A percentile compares a stretch with the other conserved stretches of the same genome.
Conservation (phyloP, 1,140 invertebrate species). For the Drosophila murphyi region DNA sequence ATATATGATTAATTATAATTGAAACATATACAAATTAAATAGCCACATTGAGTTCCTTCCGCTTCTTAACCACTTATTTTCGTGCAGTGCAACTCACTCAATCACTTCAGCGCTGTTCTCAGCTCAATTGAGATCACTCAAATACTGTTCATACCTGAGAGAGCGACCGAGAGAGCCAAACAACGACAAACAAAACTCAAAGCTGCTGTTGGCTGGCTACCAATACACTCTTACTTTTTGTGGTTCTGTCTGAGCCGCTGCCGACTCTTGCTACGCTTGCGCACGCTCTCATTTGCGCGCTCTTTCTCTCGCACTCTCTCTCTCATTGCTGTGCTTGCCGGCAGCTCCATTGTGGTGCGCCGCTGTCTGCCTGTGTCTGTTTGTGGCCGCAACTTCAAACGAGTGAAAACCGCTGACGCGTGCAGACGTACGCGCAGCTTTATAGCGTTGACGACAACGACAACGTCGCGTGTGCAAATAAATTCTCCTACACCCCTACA, state of each 20-base stretch:
- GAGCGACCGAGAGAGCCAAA: background rate
- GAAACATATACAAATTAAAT: background rate
- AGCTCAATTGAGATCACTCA: constrained; percentile 24
- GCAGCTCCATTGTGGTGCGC: constrained; percentile 25
- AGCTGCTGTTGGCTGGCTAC: background rate
- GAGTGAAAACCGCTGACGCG: constrained; percentile 69
- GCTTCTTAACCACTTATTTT: background rate
- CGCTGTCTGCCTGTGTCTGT: constrained; percentile 18
- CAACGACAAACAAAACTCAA: constrained; percentile 10
- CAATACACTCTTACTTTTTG: constrained; percentile 38
- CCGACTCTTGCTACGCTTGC: constrained; percentile 31
- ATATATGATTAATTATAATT: background rate
- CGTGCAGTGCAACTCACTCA: constrained; percentile 18
- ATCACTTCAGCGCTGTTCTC: background rate
- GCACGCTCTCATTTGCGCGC: constrained; percentile 21
- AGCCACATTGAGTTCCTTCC: background rate
- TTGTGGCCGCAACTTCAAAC: constrained; percentile 63
- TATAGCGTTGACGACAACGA: constrained; percentile 33
- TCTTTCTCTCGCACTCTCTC: constrained; percentile 5
- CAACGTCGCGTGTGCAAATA: constrained; percentile 48
- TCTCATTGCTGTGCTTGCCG: constrained; percentile 12
- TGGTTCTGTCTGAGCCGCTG: background rate
- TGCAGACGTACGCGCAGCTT: constrained; percentile 69
- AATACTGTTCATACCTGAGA: constrained; percentile 14
- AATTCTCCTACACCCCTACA: constrained; percentile 7